These are phyloP conservation scores for Chionoecetes opilio DNA, from an alignment of 1,140 invertebrate species.

Conservation along the genomic window DNA sequence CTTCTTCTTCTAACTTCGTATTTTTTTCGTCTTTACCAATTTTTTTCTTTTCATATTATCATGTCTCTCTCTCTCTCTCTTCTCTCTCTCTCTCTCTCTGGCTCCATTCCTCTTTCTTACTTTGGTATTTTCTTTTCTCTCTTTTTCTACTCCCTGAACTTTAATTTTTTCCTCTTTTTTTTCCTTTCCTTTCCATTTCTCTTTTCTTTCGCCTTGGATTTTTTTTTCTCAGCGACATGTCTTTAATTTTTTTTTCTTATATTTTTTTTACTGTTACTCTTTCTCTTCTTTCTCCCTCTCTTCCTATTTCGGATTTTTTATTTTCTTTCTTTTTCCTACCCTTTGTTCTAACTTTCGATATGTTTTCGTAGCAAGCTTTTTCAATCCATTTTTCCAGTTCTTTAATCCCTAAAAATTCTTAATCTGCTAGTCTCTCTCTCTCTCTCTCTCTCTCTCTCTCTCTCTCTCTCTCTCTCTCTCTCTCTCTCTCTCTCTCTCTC, in stretches of 20 bases:
- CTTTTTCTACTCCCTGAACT: background rate
- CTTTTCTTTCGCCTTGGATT: background rate
- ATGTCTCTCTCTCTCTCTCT: slow-evolving; percentile 3
- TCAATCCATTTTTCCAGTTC: background rate
- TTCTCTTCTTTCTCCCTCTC: background rate
- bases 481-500: background rate
- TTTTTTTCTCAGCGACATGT: background rate
- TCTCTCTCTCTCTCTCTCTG: background rate
- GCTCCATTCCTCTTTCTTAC: background rate
- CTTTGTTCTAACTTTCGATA: background rate
- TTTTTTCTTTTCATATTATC: background rate
- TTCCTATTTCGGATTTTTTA: background rate
- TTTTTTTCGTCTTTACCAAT: background rate
- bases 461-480: too few species aligned
- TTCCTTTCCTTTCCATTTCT: slow-evolving; percentile 8
- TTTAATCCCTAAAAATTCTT: background rate
- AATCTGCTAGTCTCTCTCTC: background rate
- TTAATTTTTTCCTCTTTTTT: background rate
- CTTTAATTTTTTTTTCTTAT: background rate
- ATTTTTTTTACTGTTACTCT: background rate
- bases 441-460: background rate
- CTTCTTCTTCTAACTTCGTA: background rate
- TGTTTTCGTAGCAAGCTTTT: background rate
- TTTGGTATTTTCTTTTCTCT: background rate
- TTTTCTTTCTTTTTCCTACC: background rate